These are phyloP conservation scores for Erethizon dorsatum DNA, from an alignment of 2,797 vertebrate species.

Conservation along the genomic window DNA sequence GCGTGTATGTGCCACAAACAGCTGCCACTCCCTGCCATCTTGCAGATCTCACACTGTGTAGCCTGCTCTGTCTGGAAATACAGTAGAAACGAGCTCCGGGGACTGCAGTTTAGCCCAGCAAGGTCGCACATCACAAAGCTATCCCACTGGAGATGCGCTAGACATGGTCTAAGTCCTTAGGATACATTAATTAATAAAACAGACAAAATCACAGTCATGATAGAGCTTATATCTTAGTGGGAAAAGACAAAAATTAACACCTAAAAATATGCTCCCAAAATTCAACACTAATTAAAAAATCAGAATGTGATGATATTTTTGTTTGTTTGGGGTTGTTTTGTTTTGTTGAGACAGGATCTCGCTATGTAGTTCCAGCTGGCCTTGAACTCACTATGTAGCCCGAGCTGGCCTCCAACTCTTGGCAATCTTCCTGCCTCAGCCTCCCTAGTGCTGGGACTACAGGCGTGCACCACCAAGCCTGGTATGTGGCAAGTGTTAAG, in stretches of 20 bases:
- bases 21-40: neutral
- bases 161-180: neutral
- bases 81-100: neutral
- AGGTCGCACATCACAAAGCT: neutral
- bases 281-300: neutral
- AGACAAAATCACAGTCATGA: neutral
- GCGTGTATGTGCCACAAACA: neutral
- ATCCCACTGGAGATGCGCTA: neutral
- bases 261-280: neutral
- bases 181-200: neutral
- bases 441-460: neutral
- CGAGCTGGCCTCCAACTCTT: neutral
- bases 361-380: neutral
- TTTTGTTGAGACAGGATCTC: neutral
- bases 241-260: neutral
- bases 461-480: neutral
- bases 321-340: neutral
- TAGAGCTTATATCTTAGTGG: neutral
- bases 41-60: neutral
- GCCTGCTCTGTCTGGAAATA: neutral
- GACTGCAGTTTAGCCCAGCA: neutral
- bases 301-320: neutral
- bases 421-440: neutral
- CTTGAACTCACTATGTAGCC: neutral
- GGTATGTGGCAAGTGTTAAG: neutral